Conservation (phyloP, 2,113 vertebrate genomes). For the Desmodus rotundus region DNA sequence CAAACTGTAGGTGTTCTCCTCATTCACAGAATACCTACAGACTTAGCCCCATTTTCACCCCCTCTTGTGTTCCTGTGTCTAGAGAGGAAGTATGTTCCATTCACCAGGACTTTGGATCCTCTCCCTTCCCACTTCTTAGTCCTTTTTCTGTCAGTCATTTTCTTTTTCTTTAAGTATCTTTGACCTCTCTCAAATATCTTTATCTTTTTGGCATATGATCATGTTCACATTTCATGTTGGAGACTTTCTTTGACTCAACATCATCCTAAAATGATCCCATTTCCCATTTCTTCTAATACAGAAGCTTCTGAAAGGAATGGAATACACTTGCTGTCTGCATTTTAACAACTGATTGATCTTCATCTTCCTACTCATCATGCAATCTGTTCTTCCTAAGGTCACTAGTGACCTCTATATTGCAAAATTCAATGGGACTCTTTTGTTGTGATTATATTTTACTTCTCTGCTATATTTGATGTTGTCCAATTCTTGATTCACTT, state of each 20-base stretch:
- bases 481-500: not conserved
- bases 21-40: not conserved
- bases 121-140: not conserved
- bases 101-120: not conserved
- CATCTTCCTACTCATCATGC: not conserved
- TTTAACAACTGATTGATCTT: not conserved
- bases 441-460: not conserved
- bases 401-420: not conserved
- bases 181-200: not conserved
- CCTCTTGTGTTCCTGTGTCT: not conserved
- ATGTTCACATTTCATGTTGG: not conserved
- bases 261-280: not conserved
- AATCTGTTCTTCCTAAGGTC: not conserved
- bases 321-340: not conserved
- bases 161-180: not conserved
- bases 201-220: not conserved
- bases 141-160: not conserved
- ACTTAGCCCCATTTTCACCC: not conserved
- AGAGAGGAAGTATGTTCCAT: not conserved
- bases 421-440: slow-evolving; percentile 15
- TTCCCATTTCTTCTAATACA: not conserved
- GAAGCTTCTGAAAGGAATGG: slow-evolving; percentile 18
- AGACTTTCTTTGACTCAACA: not conserved
- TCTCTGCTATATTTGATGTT: not conserved
- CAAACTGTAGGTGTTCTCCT: not conserved